Evolutionary conservation across 2,888 invertebrate species (phyloP).

Genomic region (Oligia strigilis): DNA sequence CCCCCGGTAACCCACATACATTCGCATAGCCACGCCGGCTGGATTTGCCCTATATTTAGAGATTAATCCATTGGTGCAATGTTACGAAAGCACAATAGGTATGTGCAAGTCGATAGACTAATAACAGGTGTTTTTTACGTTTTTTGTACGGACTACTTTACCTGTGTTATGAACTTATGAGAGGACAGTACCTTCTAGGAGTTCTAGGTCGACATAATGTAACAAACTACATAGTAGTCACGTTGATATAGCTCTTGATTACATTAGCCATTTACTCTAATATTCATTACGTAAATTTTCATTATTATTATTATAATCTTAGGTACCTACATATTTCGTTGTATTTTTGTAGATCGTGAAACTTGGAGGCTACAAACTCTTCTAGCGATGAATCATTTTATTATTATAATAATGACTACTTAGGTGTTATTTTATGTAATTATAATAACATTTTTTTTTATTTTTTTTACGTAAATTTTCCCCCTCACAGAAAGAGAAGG

Average conservation of each 20-base stretch:
- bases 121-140: constrained; percentile 42
- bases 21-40: constrained; percentile 80
- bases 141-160: constrained; percentile 12
- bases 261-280: constrained; percentile 1
- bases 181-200: constrained; percentile 28
- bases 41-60: constrained; percentile 87
- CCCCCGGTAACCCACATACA: constrained; percentile 83
- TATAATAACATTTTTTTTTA: too few species aligned
- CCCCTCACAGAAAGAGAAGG: too few species aligned
- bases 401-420: too few species aligned
- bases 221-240: constrained; percentile 5
- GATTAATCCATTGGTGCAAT: constrained; percentile 75
- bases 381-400: too few species aligned
- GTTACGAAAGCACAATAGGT: constrained; percentile 77
- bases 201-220: constrained; percentile 40
- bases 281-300: constrained; percentile 6
- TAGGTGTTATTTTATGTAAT: too few species aligned
- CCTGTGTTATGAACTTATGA: constrained; percentile 15
- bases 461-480: too few species aligned
- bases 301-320: too few species aligned
- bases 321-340: too few species aligned
- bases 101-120: constrained; percentile 40
- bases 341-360: too few species aligned
- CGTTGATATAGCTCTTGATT: constrained; percentile 4
- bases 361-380: too few species aligned